These are phyloP conservation scores for Oryzias melastigma DNA, from an alignment of 2,113 vertebrate species.

Conservation along the genomic window DNA sequence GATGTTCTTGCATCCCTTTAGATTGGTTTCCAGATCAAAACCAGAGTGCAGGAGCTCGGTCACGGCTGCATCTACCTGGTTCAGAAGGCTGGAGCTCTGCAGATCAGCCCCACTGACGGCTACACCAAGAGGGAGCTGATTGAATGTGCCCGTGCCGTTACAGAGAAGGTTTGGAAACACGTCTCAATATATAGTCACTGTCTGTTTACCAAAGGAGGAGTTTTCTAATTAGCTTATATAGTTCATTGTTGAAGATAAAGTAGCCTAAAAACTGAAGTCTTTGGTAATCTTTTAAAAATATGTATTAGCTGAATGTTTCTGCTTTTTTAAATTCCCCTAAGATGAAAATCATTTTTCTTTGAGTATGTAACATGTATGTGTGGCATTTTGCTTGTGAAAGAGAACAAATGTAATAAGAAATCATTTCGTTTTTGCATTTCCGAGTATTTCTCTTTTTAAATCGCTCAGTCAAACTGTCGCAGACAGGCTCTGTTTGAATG, in stretches of 20 bases:
- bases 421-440: too few species aligned
- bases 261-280: neutral
- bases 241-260: neutral
- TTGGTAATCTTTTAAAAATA: neutral
- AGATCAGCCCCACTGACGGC: conserved; percentile 91
- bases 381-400: too few species aligned
- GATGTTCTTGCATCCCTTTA: conserved; percentile 44
- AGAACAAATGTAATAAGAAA: too few species aligned
- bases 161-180: conserved; percentile 87
- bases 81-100: conserved; percentile 96
- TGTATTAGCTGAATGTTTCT: neutral
- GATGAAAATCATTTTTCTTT: too few species aligned
- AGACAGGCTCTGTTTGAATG: too few species aligned
- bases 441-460: too few species aligned
- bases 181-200: too few species aligned
- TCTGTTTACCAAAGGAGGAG: neutral
- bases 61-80: conserved; percentile 97
- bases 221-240: neutral
- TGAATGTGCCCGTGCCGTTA: conserved; percentile 92
- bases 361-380: too few species aligned
- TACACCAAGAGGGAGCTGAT: conserved; percentile 96
- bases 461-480: too few species aligned
- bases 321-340: too few species aligned
- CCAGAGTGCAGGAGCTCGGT: conserved; percentile 92
- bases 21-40: conserved; percentile 96